Evolutionary conservation across 2,797 vertebrate genomes (phyloP), one percentile per base, ranked within the genome.

Genomic region (Lithobates sylvaticus): DNA sequence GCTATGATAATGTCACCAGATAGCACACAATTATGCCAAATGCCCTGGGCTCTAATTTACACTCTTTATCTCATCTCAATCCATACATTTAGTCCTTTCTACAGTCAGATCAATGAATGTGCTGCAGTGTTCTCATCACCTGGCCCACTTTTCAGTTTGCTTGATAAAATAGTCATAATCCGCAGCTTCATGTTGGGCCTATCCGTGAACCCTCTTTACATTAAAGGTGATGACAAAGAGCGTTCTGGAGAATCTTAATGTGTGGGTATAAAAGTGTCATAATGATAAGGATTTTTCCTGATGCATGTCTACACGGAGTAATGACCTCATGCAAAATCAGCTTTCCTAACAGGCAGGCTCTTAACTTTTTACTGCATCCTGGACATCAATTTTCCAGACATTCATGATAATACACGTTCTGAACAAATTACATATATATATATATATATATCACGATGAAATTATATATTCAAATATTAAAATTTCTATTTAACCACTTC

Each of bases 291-390:
- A 26, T 79, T 71, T 54, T 27, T 85, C 67, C 58, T 85, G 78
- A 73, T 78, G 68, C 58, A 39, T 78, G 84, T 67, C 83, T 58
- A 10, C 83, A 77, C 73, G n/a, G 64, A 39, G 74, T 6, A 42
- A n/a, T 85, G 84, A 85, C 76, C 84, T 79, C 84, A 78, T 85
- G 68, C 64, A 75, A 71, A 32, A 44, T 50, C 76, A 50, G 36
- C 27, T 26, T 36, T 84, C 64, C 34, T 42, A 72, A 36, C 83
- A 71, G 64, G n/a, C 34, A 36, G 44, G 76, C 76, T 72, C 68
- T 78, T 68, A 67, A 36, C 72, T 18, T 73, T 72, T 85, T 73
- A 85, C 54, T 64, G 68, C 58, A 32, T 79, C 36, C 1, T 39
- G 76, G 71, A 78, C 5, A 72, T 78, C 34, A 72, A 79, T 69